phyloP scores from a whole-genome alignment of 2,113 vertebrate genomes.

The Glaucidium brasilianum region DNA sequence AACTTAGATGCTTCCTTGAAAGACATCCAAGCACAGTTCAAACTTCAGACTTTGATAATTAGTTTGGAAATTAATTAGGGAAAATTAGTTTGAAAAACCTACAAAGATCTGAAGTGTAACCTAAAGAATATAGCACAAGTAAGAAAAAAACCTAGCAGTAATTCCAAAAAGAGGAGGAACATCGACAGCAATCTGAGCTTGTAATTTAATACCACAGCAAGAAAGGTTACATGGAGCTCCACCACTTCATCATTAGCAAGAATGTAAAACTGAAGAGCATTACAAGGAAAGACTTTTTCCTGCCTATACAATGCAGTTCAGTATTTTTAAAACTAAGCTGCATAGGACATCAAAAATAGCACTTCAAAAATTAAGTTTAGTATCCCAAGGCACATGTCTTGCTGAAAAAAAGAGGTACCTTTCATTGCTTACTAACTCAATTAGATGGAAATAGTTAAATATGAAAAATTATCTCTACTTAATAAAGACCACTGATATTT shows the following conservation, averaged over 20 bases:
- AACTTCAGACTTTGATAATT: background rate
- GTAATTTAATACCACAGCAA: background rate
- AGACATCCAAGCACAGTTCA: background rate
- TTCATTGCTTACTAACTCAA: background rate
- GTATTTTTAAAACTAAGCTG: background rate
- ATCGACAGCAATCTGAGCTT: background rate
- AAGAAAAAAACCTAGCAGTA: background rate
- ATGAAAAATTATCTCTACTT: background rate
- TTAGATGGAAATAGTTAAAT: background rate
- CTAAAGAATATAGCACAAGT: background rate
- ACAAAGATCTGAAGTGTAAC: background rate
- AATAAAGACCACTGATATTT: background rate
- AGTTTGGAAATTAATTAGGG: background rate
- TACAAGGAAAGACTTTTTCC: background rate
- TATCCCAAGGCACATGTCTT: background rate
- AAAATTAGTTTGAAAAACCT: background rate
- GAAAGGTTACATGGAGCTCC: background rate
- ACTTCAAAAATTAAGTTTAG: background rate
- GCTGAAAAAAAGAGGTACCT: background rate
- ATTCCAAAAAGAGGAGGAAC: background rate
- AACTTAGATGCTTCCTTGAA: background rate
- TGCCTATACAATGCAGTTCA: background rate
- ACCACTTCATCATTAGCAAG: background rate
- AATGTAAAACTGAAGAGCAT: background rate
- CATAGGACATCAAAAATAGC: background rate